Evolutionary conservation across 2,888 invertebrate species (phyloP).

Genomic region (Tipula confusa): DNA sequence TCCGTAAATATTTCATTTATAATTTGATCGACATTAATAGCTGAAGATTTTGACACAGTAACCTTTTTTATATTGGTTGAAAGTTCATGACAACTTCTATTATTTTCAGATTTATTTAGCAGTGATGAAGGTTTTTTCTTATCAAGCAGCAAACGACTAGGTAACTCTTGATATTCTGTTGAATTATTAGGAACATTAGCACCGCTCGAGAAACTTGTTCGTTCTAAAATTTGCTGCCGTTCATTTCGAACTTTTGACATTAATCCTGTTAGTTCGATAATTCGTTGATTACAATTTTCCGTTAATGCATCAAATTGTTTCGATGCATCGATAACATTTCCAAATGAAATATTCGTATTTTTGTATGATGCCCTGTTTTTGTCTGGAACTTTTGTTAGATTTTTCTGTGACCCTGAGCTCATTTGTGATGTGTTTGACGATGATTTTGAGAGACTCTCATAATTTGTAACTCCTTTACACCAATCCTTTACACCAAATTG

Average conservation of each 20-base stretch:
- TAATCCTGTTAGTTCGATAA: conserved; percentile 54
- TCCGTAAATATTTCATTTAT: background rate
- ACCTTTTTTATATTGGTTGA: conserved; percentile 65
- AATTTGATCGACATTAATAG: background rate
- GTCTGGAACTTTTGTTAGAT: background rate
- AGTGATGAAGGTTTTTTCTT: background rate
- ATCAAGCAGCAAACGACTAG: background rate
- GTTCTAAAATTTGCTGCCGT: conserved; percentile 52
- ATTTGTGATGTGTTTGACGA: background rate
- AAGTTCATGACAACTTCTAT: conserved; percentile 54
- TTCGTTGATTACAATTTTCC: conserved; percentile 54
- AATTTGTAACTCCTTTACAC: background rate
- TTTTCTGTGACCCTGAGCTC: background rate
- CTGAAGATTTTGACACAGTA: conserved; percentile 30
- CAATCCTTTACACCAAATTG: background rate
- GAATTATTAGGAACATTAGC: conserved; percentile 44
- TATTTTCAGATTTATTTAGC: background rate
- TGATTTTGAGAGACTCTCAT: background rate
- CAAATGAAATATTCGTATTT: background rate
- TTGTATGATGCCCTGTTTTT: background rate
- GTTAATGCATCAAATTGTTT: conserved; percentile 53
- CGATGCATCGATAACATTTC: conserved; percentile 35
- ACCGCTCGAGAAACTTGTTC: conserved; percentile 44
- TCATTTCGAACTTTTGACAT: conserved; percentile 59
- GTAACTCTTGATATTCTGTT: conserved; percentile 46